phyloP scores from a whole-genome alignment of 2,113 vertebrate genomes.

The Brachyhypopomus gauderio region DNA sequence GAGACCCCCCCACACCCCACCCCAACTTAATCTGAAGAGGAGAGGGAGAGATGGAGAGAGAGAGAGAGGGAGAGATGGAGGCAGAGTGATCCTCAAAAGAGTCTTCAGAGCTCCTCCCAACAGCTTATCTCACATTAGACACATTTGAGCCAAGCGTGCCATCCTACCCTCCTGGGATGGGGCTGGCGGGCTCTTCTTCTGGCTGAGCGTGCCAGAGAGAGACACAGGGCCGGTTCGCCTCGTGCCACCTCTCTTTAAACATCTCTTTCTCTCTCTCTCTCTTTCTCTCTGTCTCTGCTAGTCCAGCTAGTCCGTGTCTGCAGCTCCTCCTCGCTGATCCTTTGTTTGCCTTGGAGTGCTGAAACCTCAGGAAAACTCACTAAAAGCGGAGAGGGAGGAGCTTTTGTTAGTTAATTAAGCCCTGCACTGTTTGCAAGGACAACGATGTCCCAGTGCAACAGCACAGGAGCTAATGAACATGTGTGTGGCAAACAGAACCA shows the following conservation, averaged over 20 bases:
- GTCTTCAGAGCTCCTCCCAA: constrained; percentile 38
- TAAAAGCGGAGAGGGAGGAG: background rate
- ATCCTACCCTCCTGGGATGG: constrained; percentile 38
- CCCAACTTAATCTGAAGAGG: constrained; percentile 22
- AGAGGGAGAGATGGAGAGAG: background rate
- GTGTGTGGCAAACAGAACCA: background rate
- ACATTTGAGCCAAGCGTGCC: constrained; percentile 46
- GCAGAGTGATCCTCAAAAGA: constrained; percentile 45
- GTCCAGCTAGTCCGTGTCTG: background rate
- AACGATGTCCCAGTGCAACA: background rate
- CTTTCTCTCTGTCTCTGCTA: constrained; percentile 14
- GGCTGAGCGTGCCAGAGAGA: constrained; percentile 44
- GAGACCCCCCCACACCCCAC: constrained; percentile 11
- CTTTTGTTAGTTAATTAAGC: constrained; percentile 29
- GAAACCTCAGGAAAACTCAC: constrained; percentile 33
- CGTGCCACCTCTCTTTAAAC: constrained; percentile 56
- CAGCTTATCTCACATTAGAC: constrained; percentile 56
- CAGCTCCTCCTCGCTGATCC: constrained; percentile 4
- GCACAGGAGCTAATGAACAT: constrained; percentile 32
- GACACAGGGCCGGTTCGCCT: constrained; percentile 43
- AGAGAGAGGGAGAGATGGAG: constrained; percentile 9
- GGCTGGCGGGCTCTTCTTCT: constrained; percentile 38
- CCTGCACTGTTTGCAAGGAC: constrained; percentile 5
- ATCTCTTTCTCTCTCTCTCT: constrained; percentile 60
- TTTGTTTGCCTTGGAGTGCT: constrained; percentile 47